These are phyloP conservation scores for Dinocampus coccinellae DNA, from an alignment of 2,888 invertebrate species.

Conservation along the genomic window DNA sequence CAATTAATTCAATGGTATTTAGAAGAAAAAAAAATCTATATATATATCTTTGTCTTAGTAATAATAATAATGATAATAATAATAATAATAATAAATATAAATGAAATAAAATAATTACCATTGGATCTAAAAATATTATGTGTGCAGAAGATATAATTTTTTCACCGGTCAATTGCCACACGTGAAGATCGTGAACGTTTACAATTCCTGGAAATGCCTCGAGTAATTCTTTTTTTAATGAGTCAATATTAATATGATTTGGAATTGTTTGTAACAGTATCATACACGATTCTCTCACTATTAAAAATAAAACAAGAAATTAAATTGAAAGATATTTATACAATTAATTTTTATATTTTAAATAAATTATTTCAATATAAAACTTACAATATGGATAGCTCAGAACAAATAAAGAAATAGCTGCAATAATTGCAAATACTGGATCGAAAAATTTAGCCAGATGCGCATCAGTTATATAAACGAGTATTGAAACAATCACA, in stretches of 20 bases:
- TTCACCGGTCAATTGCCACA: conserved; percentile 87
- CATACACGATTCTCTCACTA: conserved; percentile 90
- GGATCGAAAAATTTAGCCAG: conserved; percentile 83
- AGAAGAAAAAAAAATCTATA: no score
- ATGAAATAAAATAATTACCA: conserved; percentile 62
- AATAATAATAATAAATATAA: conserved; percentile 5
- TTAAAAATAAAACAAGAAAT: conserved; percentile 50
- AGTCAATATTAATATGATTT: conserved; percentile 84
- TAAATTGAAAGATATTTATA: neutral
- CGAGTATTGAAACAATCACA: conserved; percentile 76
- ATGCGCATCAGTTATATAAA: conserved; percentile 73
- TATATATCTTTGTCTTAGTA: no score
- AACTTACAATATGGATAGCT: conserved; percentile 87
- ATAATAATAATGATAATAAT: neutral
- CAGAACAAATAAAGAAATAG: conserved; percentile 77
- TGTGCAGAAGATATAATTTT: conserved; percentile 89
- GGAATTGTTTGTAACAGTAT: conserved; percentile 95
- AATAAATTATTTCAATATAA: conserved; percentile 13
- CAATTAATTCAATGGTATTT: no score
- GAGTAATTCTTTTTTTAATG: conserved; percentile 76
- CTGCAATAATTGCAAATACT: conserved; percentile 81
- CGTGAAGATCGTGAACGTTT: conserved; percentile 88
- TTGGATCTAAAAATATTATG: conserved; percentile 79
- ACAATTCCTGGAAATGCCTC: conserved; percentile 79
- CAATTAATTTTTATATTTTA: no score